Percentiles rank a stretch among this genome's conserved stretches.
Conservation (phyloP, 2,797 vertebrate genomes). For the Macroramphosus scolopax region DNA sequence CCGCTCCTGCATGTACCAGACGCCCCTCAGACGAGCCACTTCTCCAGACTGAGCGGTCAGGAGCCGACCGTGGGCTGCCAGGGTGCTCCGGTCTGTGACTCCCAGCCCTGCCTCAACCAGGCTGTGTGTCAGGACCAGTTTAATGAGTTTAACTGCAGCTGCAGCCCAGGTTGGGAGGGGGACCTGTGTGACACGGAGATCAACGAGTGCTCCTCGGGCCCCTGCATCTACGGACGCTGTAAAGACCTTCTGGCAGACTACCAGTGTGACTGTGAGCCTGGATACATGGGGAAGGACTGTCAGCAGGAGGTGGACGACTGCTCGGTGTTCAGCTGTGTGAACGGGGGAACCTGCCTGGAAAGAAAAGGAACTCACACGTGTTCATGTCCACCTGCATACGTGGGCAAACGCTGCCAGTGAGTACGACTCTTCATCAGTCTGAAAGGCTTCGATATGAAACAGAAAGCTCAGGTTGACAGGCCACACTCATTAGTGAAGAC, state of each 20-base stretch:
- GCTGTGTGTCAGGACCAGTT: slow-evolving; percentile 88
- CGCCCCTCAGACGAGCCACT: slow-evolving; percentile 70
- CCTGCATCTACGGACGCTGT: slow-evolving; percentile 84
- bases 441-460: too few relatives aligned
- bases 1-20: slow-evolving; percentile 68
- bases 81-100: slow-evolving; percentile 78
- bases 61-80: slow-evolving; percentile 77
- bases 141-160: slow-evolving; percentile 83
- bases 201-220: slow-evolving; percentile 82
- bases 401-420: slow-evolving; percentile 86
- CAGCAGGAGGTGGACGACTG: slow-evolving; percentile 85
- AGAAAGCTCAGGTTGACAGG: too few relatives aligned
- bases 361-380: slow-evolving; percentile 76
- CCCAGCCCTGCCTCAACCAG: slow-evolving; percentile 81
- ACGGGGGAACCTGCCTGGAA: slow-evolving; percentile 80
- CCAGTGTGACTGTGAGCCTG: slow-evolving; percentile 83
- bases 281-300: slow-evolving; percentile 84
- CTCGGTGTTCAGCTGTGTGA: slow-evolving; percentile 78
- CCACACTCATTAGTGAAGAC: too few relatives aligned
- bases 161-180: slow-evolving; percentile 84
- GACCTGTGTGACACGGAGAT: slow-evolving; percentile 76
- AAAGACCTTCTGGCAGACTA: slow-evolving; percentile 80
- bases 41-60: slow-evolving; percentile 47
- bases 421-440: too few relatives aligned
- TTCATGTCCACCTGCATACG: slow-evolving; percentile 74